phyloP scores from a whole-genome alignment of 1,140 invertebrate species.

The Bombus superbus region DNA sequence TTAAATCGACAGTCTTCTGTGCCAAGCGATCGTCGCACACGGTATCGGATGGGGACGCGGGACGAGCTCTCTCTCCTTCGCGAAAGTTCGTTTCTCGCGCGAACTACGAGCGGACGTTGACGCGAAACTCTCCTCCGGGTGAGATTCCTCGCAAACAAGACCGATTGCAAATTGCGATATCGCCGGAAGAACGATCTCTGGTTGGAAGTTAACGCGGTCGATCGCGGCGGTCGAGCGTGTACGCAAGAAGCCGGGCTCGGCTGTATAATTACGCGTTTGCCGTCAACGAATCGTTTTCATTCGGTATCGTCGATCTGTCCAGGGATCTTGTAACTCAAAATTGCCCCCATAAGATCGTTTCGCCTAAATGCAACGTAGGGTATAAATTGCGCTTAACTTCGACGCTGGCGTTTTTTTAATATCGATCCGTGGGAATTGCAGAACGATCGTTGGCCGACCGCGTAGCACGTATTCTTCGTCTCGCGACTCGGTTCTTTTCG shows the following conservation, averaged over 20 bases:
- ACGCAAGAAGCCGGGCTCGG: background rate
- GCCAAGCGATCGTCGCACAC: no score
- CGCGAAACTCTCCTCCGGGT: background rate
- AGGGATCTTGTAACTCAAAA: constrained; percentile 24
- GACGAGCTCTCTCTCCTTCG: background rate
- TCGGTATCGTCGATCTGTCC: constrained; percentile 16
- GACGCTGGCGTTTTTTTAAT: constrained; percentile 5
- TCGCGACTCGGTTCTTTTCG: background rate
- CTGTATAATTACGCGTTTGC: constrained; percentile 14
- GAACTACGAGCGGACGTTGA: background rate
- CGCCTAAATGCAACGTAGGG: constrained; percentile 11
- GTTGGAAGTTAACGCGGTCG: background rate
- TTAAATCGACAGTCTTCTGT: no score
- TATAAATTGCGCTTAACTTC: constrained; percentile 21
- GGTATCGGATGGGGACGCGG: background rate
- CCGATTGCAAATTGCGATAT: constrained; percentile 17
- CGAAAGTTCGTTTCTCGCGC: background rate
- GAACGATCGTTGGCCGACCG: constrained; percentile 19
- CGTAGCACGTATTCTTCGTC: background rate
- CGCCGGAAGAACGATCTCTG: background rate
- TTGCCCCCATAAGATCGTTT: constrained; percentile 16
- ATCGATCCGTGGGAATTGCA: constrained; percentile 23
- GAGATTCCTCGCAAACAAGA: constrained; percentile 2
- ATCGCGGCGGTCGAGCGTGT: background rate
- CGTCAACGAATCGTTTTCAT: constrained; percentile 20